Evolutionary conservation across 1,140 invertebrate species (phyloP), one percentile per base, ranked within the genome.

Genomic region (Archegozetes longisetosus): DNA sequence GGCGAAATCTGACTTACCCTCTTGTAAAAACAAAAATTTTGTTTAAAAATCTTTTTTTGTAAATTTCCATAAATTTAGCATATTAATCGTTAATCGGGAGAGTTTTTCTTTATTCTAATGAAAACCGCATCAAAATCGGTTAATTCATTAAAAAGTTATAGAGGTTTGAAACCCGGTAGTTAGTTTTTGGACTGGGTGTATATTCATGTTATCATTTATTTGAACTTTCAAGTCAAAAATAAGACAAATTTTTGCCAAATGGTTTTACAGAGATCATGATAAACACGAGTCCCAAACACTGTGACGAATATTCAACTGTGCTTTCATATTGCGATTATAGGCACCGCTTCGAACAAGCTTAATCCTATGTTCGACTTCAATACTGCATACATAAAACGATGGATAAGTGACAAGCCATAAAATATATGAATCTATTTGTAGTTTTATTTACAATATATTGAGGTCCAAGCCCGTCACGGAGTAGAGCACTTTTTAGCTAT

Each of bases 201-300:
- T 61, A 23, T 71, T 73, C 0, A 74, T 70, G 9, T n/a, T 60
- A 55, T 28, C 69, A 70, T 61, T 75, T 75, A 60, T 75, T 74
- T 1, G 66, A 70, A 23, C 79, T 67, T 56, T 80, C 76, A 3
- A 76, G 78, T 0, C 80, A 75, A 27, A 78, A 79, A 22, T 29
- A 59, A 28, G n/a, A 48, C 47, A 32, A 65, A 74, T 71, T 70
- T 70, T 48, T 68, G 63, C 55, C 74, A 71, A 13, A 74, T 54
- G 46, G 66, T 68, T 55, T 70, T 67, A 59, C 74, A 78, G 2
- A 76, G 76, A 64, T 78, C 76, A 3, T 72, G 72, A 1, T 81
- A 77, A 57, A 75, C 78, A 2, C 54, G 49, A 0, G 88, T 92
- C 0, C 86, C 89, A 69, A 93, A 94, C 70, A 88, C 85, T 0